Percentiles rank a stretch among this genome's conserved stretches.
phyloP scores from a whole-genome alignment of 1,140 invertebrate genomes.

The Pomacea maculata region DNA sequence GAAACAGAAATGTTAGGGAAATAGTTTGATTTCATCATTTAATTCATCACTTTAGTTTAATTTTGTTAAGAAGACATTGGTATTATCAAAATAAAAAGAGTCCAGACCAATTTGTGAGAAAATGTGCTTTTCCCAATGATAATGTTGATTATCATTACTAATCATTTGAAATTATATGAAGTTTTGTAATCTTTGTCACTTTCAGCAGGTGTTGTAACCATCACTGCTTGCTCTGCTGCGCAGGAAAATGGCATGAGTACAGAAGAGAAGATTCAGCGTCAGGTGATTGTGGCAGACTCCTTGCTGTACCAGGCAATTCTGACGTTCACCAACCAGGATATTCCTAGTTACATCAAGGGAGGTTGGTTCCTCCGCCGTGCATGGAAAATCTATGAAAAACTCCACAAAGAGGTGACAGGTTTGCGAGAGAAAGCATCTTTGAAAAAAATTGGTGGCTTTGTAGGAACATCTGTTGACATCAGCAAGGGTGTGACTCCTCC shows the following conservation, averaged over 20 bases:
- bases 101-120: no score
- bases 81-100: background rate
- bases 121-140: background rate
- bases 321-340: constrained; percentile 75
- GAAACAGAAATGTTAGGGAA: background rate
- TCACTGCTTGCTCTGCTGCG: constrained; percentile 24
- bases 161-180: constrained; percentile 56
- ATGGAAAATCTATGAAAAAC: constrained; percentile 78
- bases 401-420: constrained; percentile 69
- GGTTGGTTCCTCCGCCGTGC: constrained; percentile 79
- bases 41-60: no score
- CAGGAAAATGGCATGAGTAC: constrained; percentile 45
- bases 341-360: constrained; percentile 76
- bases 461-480: no score
- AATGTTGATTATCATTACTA: background rate
- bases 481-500: no score
- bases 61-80: background rate
- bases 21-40: background rate
- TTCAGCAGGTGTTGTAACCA: constrained; percentile 67
- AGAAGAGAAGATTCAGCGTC: constrained; percentile 71
- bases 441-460: constrained; percentile 19
- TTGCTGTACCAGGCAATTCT: constrained; percentile 75
- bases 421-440: constrained; percentile 39
- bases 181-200: constrained; percentile 70
- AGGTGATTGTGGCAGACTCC: constrained; percentile 77